Evolutionary conservation across 1,140 invertebrate species (phyloP), one percentile per base, ranked within the genome.

Genomic region (Protaetia brevitarsis): DNA sequence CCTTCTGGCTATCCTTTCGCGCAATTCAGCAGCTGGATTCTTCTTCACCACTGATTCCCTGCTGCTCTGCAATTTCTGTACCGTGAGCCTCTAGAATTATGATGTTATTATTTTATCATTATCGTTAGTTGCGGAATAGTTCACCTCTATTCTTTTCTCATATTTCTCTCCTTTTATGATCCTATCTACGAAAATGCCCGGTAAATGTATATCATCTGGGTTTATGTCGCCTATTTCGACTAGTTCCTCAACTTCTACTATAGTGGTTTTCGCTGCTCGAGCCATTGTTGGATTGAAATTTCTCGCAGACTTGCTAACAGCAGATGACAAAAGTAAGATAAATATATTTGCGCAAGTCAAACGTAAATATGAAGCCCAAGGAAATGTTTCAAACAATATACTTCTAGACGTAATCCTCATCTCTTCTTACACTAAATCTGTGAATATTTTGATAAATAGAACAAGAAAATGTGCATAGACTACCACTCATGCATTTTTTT

Each of bases 201-300:
- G 96, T 3, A 98, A 81, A 79, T 99, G 96, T 27, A 99, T 84
- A 68, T 91, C 80, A 77, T 98, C 94, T 7, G 96, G 92, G 65
- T 89, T 82, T 21, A 98, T 82, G 66, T 88, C 80, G 30, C 95
- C 96, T 29, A 86, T 79, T n/a, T 92, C 87, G 1, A 98, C 93
- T 70, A 99, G 92, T 82, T 98, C 96, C 80, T 99, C 97, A 0
- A 98, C 94, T 82, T 99, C 97, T 3, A 86, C 96, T 64, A 99
- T 94, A 0, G 94, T 90, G 1, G 90, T 83, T 75, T 88, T 91
- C 0, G 90, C 95, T 10, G 96, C 96, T 82, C 90, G 93, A 67
- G 92, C 94, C 92, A 98, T 97, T 0, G 92, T 84, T 3, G 91
- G 89, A 79, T 98, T 99, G 73, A 99, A 98, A 82, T 99, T 99